phyloP scores from a whole-genome alignment of 2,888 invertebrate species.

The Tubulanus polymorphus region DNA sequence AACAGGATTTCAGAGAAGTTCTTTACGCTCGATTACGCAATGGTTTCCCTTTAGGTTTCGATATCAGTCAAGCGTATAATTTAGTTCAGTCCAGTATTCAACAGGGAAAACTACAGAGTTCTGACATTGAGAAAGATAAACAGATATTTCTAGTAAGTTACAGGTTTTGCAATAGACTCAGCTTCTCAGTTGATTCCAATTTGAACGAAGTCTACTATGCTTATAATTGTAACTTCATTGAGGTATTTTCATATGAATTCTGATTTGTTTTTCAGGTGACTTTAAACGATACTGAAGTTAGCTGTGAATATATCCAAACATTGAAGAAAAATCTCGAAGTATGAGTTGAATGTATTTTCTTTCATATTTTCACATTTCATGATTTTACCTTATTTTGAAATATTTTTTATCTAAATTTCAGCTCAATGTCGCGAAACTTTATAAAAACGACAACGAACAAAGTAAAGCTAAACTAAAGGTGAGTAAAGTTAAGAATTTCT shows the following conservation, averaged over 20 bases:
- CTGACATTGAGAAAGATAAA: slow-evolving; percentile 66
- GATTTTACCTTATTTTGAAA: slow-evolving; percentile 3
- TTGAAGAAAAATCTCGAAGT: slow-evolving; percentile 71
- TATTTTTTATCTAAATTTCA: slow-evolving; percentile 22
- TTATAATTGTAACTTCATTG: not conserved
- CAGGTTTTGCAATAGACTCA: not conserved
- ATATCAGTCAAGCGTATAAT: slow-evolving; percentile 69
- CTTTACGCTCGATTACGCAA: slow-evolving; percentile 70
- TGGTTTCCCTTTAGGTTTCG: slow-evolving; percentile 65
- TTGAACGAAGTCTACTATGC: not conserved
- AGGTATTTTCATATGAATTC: not conserved
- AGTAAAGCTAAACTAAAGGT: slow-evolving; percentile 53
- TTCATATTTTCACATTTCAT: not conserved
- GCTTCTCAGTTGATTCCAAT: not conserved
- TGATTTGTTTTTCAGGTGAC: slow-evolving; percentile 62
- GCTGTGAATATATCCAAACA: slow-evolving; percentile 84
- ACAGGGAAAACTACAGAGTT: slow-evolving; percentile 66
- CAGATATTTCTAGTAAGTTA: slow-evolving; percentile 69
- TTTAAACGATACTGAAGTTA: slow-evolving; percentile 85
- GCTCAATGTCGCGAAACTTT: slow-evolving; percentile 49
- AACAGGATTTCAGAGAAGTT: slow-evolving; percentile 75
- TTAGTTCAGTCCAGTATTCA: slow-evolving; percentile 75
- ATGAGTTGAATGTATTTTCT: slow-evolving; percentile 4
- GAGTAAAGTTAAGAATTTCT: slow-evolving; percentile 9
- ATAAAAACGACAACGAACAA: slow-evolving; percentile 45